Base-by-base conservation (phyloP, 2,797 vertebrate genomes). In the Hozukius guyotensis region DNA sequence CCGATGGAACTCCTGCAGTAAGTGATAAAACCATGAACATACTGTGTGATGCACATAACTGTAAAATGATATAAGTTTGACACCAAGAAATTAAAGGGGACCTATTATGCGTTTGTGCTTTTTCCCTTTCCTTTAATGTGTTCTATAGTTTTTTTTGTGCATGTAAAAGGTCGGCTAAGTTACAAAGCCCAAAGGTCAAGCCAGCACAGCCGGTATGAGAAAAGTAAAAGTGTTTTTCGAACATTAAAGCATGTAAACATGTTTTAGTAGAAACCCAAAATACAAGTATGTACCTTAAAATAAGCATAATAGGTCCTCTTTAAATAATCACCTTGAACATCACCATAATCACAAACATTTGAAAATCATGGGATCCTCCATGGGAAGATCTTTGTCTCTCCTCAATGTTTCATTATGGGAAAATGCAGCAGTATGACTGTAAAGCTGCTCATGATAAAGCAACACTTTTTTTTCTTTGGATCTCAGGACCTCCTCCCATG, bases 401-500 rank as follows among this genome's bases (percentile, higher is more conserved):
- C 20, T 61, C 8, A 9, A 6, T 27, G 42, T 36, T 38, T 61
- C 29, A 31, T 14, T 0, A 4, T 56, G 22, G n/a, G n/a, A 6
- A 60, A 42, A 1, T 9, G 16, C 59, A 71, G 56, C 11, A 3
- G 46, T 67, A 22, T 36, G 55, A 55, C 38, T 31, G 8, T 20
- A 11, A 61, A 53, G 10, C 18, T 57, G 38, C 38, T 36, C 29
- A n/a, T 16, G 12, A 18, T 12, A 1, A 57, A 60, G 3, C 29
- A 70, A 18, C 18, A 10, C n/a, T n/a, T 57, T 18, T 31, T 68
- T 55, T 36, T 49, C 22, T 57, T 27, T 12, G 56, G 29, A 66
- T 31, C 38, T 67, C 84, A 96, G 96, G 6, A 91, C 24, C 75
- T 94, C 12, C 75, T 94, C 6, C 89, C 63, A 0, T 96, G 96